Evolutionary conservation across 2,113 vertebrate genomes (phyloP).

Genomic region (Python bivittatus): DNA sequence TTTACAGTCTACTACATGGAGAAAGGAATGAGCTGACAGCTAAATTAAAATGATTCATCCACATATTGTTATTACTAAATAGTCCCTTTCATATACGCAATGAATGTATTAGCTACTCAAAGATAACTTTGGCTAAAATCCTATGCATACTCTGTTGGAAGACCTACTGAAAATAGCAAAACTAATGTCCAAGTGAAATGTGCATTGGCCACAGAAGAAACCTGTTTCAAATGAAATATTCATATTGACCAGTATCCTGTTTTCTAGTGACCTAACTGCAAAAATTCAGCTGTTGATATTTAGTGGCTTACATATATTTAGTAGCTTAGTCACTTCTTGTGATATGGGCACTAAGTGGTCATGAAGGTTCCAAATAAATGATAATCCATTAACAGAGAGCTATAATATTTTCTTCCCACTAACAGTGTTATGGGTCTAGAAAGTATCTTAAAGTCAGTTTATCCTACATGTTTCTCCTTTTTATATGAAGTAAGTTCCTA

Average conservation of each 20-base stretch:
- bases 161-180: not conserved
- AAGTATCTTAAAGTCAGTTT: not conserved
- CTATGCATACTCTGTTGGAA: not conserved
- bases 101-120: not conserved
- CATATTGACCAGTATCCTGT: too few species aligned
- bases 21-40: not conserved
- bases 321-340: too few species aligned
- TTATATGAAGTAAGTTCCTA: not conserved
- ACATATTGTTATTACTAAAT: not conserved
- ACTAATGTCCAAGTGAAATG: not conserved
- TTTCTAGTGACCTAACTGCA: not conserved
- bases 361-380: not conserved
- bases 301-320: too few species aligned
- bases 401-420: too few species aligned
- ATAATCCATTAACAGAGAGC: not conserved
- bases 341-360: not conserved
- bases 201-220: not conserved
- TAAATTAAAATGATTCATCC: slow-evolving; percentile 4
- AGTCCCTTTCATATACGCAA: not conserved
- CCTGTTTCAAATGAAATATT: not conserved
- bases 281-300: not conserved
- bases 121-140: not conserved
- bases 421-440: not conserved
- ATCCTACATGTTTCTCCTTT: not conserved
- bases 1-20: not conserved